Evolutionary conservation across 92 coral and sea anemone genomes (phyloP).

Genomic region (Galaxea fascicularis): DNA sequence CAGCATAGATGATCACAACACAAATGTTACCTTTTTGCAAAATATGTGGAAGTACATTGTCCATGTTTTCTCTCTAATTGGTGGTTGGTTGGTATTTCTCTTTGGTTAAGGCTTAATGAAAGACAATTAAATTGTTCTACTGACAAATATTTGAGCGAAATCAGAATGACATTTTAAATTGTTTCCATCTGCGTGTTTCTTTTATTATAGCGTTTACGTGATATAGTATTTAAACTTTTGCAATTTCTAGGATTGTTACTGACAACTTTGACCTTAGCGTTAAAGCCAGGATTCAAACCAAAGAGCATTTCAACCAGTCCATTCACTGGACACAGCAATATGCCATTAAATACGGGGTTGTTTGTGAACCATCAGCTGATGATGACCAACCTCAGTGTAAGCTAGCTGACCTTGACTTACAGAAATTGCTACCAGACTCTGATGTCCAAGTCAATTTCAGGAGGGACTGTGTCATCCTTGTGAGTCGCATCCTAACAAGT

Average conservation of each 20-base stretch:
- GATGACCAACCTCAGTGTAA: constrained; percentile 11
- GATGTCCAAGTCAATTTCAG: constrained; percentile 30
- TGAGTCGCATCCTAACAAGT: constrained; percentile 37
- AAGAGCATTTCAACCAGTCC: constrained; percentile 30
- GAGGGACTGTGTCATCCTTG: constrained; percentile 50
- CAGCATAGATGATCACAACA: not conserved
- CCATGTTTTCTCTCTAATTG: too few species aligned
- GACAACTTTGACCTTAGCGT: constrained; percentile 56
- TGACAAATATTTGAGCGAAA: too few species aligned
- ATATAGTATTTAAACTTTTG: too few species aligned
- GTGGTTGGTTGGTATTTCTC: too few species aligned
- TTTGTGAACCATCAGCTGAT: constrained; percentile 17
- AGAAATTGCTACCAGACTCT: constrained; percentile 38
- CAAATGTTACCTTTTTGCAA: too few species aligned
- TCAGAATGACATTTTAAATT: too few species aligned
- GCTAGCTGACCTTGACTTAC: constrained; percentile 17
- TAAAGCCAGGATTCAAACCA: constrained; percentile 46
- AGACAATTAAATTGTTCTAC: too few species aligned
- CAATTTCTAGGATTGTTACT: constrained; percentile 19
- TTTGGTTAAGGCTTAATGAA: too few species aligned
- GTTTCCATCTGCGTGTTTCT: too few species aligned
- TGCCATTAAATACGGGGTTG: constrained; percentile 39
- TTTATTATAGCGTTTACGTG: too few species aligned
- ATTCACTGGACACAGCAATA: constrained; percentile 69
- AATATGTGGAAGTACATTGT: too few species aligned